Conservation (phyloP, 1,140 invertebrate species). For the Scylla paramamosain region DNA sequence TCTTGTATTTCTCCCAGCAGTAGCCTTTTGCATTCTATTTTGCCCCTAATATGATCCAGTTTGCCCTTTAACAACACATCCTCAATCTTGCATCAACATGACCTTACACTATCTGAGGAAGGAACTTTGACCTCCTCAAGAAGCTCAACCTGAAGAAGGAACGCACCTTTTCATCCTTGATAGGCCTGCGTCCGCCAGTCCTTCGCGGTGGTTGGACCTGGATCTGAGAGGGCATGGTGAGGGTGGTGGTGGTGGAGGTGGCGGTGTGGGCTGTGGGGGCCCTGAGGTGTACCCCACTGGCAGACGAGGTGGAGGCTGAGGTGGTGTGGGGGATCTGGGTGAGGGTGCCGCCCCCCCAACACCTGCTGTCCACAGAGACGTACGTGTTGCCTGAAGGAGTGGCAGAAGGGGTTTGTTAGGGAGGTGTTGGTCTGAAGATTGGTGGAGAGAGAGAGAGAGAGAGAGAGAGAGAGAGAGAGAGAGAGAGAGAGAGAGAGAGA, state of each 20-base stretch:
- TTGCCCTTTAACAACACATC: no score
- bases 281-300: background rate
- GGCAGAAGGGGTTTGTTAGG: background rate
- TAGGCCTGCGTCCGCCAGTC: slow-evolving; percentile 89
- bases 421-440: background rate
- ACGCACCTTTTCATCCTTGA: slow-evolving; percentile 82
- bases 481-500: background rate
- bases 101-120: no score
- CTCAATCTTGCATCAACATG: no score
- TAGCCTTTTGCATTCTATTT: no score
- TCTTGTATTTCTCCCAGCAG: no score
- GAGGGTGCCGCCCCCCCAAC: slow-evolving; percentile 80
- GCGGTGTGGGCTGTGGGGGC: slow-evolving; percentile 31
- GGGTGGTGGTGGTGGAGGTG: slow-evolving; percentile 21
- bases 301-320: slow-evolving; percentile 78
- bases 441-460: background rate
- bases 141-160: background rate
- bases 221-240: slow-evolving; percentile 75
- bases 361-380: slow-evolving; percentile 79
- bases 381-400: slow-evolving; percentile 76
- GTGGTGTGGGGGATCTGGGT: slow-evolving; percentile 78
- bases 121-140: no score
- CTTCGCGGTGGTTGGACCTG: slow-evolving; percentile 81
- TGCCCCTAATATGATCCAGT: no score
- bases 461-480: background rate